phyloP scores from a whole-genome alignment of 2,888 invertebrate species.

The Imbricaverruca yamaguchii region DNA sequence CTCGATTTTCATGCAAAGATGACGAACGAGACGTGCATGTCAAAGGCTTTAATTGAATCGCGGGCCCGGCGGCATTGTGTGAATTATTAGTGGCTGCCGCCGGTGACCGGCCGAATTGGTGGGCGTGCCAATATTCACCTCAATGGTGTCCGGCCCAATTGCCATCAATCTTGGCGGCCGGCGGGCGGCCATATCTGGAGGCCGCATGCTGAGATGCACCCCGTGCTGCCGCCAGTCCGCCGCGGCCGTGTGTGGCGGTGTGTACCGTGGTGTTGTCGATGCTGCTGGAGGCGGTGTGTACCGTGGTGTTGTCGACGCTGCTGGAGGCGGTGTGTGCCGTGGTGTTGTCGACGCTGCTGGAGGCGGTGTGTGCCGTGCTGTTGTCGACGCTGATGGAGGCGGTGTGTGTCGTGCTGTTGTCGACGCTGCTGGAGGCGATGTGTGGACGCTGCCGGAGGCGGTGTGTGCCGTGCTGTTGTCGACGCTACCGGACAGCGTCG shows the following conservation, averaged over 20 bases:
- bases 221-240: neutral
- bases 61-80: neutral
- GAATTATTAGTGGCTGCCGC: neutral
- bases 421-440: neutral
- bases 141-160: constrained; percentile 8
- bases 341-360: neutral
- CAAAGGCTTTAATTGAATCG: constrained; percentile 6
- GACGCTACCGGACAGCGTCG: no score
- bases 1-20: neutral
- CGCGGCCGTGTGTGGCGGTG: neutral
- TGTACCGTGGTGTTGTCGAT: neutral
- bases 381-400: no score
- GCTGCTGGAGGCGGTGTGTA: neutral
- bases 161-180: neutral
- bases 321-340: neutral
- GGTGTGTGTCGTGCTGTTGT: no score
- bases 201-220: neutral
- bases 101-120: neutral
- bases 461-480: no score
- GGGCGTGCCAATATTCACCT: neutral
- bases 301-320: no score
- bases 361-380: neutral
- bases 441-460: neutral
- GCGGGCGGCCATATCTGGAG: neutral
- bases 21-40: neutral